These are phyloP conservation scores for Archegozetes longisetosus DNA, from an alignment of 1,140 invertebrate genomes.

Conservation along the genomic window DNA sequence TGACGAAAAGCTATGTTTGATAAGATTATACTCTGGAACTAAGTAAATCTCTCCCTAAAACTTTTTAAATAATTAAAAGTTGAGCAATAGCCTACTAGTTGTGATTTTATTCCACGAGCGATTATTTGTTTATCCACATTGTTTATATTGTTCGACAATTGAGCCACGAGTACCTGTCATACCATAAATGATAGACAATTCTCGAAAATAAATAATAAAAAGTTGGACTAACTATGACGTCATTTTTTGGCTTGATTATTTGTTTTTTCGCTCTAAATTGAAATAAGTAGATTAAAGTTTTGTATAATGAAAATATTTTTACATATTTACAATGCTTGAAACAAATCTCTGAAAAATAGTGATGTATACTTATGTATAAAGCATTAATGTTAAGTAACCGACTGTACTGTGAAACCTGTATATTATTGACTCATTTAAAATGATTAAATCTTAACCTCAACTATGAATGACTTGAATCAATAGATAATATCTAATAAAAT, in stretches of 20 bases:
- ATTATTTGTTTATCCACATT: slow-evolving; percentile 9
- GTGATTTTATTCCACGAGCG: slow-evolving; percentile 1
- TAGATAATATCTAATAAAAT: too few species aligned
- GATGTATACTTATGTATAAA: too few species aligned
- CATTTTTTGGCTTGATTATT: neutral
- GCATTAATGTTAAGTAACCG: too few species aligned
- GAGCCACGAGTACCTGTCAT: slow-evolving; percentile 1
- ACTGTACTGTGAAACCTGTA: too few species aligned
- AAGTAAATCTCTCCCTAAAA: neutral
- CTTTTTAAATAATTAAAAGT: neutral
- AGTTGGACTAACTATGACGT: neutral
- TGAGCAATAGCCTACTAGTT: neutral
- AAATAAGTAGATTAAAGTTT: neutral
- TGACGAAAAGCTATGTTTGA: neutral
- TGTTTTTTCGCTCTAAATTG: neutral
- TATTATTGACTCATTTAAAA: too few species aligned
- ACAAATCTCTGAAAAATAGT: too few species aligned
- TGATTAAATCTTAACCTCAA: too few species aligned
- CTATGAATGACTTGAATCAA: too few species aligned
- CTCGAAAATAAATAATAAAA: slow-evolving; percentile 7
- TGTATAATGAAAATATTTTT: neutral
- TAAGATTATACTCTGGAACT: neutral
- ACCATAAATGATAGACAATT: slow-evolving; percentile 1
- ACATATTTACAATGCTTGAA: too few species aligned
- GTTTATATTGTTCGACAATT: neutral